Conservation (phyloP, 2,797 vertebrate species). For the Xiphorhynchus erythropygius region DNA sequence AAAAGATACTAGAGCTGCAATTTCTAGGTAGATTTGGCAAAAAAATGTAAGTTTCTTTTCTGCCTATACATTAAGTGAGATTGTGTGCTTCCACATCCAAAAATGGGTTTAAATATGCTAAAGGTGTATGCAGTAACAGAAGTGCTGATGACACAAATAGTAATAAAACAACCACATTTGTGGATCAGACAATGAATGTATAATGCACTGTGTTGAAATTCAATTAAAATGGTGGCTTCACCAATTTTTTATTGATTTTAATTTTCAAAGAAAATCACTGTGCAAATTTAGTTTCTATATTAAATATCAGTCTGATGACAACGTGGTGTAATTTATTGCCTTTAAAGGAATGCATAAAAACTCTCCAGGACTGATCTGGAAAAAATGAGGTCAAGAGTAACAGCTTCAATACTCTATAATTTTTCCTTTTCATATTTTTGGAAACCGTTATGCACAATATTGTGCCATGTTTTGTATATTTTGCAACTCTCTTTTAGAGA, state of each 20-base stretch:
- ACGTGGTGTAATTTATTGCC: neutral
- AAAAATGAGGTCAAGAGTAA: neutral
- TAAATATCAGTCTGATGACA: neutral
- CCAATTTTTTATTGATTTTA: neutral
- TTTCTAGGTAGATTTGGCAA: neutral
- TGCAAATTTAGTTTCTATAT: neutral
- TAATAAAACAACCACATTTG: neutral
- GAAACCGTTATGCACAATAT: neutral
- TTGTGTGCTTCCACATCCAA: neutral
- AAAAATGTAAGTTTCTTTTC: neutral
- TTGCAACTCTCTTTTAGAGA: neutral
- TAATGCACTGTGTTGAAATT: neutral
- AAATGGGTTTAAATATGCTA: neutral
- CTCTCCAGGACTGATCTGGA: neutral
- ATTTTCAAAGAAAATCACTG: neutral
- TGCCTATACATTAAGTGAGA: neutral
- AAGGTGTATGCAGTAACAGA: neutral
- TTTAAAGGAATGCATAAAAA: neutral
- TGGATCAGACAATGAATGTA: neutral
- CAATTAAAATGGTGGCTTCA: neutral
- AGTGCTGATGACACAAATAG: neutral
- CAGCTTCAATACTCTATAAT: neutral
- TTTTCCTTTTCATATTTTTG: neutral
- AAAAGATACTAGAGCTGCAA: neutral
- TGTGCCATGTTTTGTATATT: neutral